Base-by-base conservation (phyloP, 92 coral and sea anemone genomes). In the Actinostola sp. region DNA sequence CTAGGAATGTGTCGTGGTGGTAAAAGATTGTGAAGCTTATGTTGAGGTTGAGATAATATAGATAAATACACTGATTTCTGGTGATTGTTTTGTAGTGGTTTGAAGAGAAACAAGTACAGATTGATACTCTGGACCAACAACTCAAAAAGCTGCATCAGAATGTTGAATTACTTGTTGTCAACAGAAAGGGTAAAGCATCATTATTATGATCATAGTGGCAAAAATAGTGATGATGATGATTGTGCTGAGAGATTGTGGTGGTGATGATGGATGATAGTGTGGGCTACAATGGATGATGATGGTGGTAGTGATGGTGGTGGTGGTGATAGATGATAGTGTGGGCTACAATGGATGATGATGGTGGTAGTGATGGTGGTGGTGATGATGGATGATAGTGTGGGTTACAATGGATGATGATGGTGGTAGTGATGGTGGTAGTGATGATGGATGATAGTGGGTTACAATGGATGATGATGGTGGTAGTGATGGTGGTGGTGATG, bases 101-200 rank as follows among this genome's bases (percentile, higher is more conserved):
- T 86, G 95, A 88, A 39, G 99, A 95, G 73, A 95, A 92, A 70
- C 97, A 92, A 55, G 89, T 78, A 28, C 97, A 95, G 44, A 81
- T 95, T 56, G 99, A 95, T 46, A 89, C 89, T 4, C 90, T 95
- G 61, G 99, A 95, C 29, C 97, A 73, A 31, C 99, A 95, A 63
- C 83, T 95, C 32, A 95, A 89, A 75, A 95, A 95, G 65, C 96
- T 95, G 31, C 96, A 95, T 63, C 99, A 92, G 33, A 87, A 93
- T 64, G 71, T 95, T 24, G 99, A 95, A 67, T 45, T 79, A 26
- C 92, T 95, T 62, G 92, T 90, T 32, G 19, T 81, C 23, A 92
- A 92, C 57, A 80, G 97, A 21, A 92, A 86, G 89, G 99, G 99
- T 95, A 21, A 20, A 4, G 20, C 2, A 49, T 8, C 8, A n/a